Percentiles rank a stretch among this genome's conserved stretches.
Conservation (phyloP, 2,888 invertebrate genomes). For the Epinotia demarniana region DNA sequence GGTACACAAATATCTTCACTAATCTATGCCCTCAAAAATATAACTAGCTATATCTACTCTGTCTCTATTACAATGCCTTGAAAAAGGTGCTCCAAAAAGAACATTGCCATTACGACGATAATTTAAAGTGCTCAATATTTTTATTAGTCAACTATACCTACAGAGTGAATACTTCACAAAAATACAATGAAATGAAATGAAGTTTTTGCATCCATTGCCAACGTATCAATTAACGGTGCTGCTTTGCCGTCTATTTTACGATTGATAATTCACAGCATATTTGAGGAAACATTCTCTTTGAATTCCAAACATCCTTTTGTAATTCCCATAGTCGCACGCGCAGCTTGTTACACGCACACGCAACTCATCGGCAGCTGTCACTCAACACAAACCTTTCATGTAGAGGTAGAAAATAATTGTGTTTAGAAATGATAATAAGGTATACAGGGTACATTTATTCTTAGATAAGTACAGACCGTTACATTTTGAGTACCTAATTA, state of each 20-base stretch:
- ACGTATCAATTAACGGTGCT: too few relatives aligned
- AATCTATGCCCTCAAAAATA: not conserved
- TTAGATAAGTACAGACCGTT: too few relatives aligned
- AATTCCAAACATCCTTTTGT: conserved; percentile 10
- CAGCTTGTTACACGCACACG: conserved; percentile 70
- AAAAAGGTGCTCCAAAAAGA: too few relatives aligned
- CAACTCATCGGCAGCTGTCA: conserved; percentile 76
- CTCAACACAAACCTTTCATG: conserved; percentile 72
- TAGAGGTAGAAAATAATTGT: conserved; percentile 67
- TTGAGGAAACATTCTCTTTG: not conserved
- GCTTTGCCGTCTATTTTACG: not conserved
- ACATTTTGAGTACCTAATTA: too few relatives aligned
- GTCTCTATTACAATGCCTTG: too few relatives aligned
- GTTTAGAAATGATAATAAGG: conserved; percentile 54
- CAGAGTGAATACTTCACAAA: too few relatives aligned
- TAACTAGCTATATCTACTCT: not conserved
- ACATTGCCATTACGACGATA: too few relatives aligned
- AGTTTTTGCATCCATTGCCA: too few relatives aligned
- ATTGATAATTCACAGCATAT: not conserved
- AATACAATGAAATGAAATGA: too few relatives aligned
- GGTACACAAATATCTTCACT: not conserved
- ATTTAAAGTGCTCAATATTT: too few relatives aligned
- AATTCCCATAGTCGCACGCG: conserved; percentile 59
- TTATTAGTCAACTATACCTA: too few relatives aligned
- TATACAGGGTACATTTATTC: too few relatives aligned